Evolutionary conservation across 1,140 invertebrate genomes (phyloP), one percentile per base, ranked within the genome.

Genomic region (Ips nitidus): DNA sequence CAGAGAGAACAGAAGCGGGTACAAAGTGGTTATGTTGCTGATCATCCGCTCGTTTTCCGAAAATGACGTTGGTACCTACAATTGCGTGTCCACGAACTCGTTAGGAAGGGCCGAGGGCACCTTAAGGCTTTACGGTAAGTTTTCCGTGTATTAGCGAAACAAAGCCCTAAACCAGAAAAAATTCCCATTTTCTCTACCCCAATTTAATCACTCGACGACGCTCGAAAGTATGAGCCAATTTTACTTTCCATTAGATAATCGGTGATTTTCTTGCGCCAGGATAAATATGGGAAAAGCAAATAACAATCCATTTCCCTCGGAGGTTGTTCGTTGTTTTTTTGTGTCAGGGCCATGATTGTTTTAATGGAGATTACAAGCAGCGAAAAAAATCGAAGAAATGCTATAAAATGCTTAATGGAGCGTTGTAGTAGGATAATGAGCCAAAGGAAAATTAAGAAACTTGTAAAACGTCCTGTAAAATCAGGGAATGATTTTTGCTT

Each of bases 41-140:
- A 84, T 89, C 55, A 94, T 97, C 75, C 85, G 88, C 74, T 86
- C 88, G 76, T 93, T 96, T 80, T 86, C 88, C 2, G 82, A 86
- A 69, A 83, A 86, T 36, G 94, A 97, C 81, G 90, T 92, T 74
- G 94, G 94, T 22, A 91, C 91, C 58, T 97, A 96, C 84, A 93
- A 91, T 79, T 96, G 94, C 79, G 90, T 95, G 62, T 94, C 93
- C 63, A 94, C 92, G 67, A 97, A 96, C 81, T 92, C 91, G 6
- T 83, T 97, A 42, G 94, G 94, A 60, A 89, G 87, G 77, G 93
- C 93, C 43, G 91, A 94, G 80, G 91, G 91, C 63, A 92, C 89
- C 3, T 85, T 96, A 71, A 83, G 92, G 73, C 84, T 96, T 55
- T 95, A 95, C 82, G 92, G 94, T 95, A 82, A 90, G 88, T 56